phyloP scores from a whole-genome alignment of 2,797 vertebrate genomes.

The Lagorchestes hirsutus region DNA sequence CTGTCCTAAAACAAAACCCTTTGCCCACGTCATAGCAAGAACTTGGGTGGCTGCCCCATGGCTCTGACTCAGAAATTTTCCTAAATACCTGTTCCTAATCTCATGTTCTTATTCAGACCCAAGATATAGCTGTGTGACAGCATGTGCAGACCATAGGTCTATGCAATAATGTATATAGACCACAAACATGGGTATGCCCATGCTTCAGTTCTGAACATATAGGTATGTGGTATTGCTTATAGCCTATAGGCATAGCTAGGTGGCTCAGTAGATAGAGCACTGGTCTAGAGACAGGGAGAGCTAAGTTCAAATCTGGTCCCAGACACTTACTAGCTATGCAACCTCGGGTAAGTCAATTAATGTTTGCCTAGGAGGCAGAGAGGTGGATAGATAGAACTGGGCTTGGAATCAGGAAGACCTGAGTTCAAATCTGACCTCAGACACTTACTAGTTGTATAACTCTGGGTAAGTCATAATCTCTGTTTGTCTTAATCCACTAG shows the following conservation, averaged over 20 bases:
- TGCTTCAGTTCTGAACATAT: neutral
- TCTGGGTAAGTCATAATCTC: neutral
- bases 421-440: neutral
- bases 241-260: neutral
- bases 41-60: neutral
- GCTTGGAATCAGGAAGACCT: neutral
- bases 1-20: neutral
- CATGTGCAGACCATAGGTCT: neutral
- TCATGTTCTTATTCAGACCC: neutral
- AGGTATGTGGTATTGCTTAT: neutral
- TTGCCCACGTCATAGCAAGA: neutral
- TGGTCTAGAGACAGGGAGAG: no score
- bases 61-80: neutral
- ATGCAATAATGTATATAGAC: neutral
- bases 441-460: neutral
- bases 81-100: neutral
- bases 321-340: no score
- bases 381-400: neutral
- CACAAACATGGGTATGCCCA: neutral
- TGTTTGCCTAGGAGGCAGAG: no score
- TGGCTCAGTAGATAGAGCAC: neutral
- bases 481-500: neutral
- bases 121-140: neutral
- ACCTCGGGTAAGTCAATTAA: no score
- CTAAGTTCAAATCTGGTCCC: no score